Base-by-base conservation (phyloP, 2,797 vertebrate genomes). In the Ateles fusciceps region DNA sequence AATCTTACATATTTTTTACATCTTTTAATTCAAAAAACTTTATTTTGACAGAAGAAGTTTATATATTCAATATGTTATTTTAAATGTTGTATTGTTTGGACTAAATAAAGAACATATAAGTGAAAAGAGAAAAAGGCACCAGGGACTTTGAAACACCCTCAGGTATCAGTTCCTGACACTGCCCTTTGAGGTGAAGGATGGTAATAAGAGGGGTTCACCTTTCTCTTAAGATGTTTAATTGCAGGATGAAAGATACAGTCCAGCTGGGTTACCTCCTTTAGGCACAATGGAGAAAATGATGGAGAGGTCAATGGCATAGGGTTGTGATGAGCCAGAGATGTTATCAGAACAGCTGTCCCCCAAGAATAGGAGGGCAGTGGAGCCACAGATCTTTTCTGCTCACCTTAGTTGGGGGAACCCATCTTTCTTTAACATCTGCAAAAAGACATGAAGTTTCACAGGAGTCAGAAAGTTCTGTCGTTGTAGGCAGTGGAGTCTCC, bases 81-180 rank as follows among this genome's bases (percentile, higher is more conserved):
- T 0, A 83, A 64, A 98, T 99, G 99, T 98, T 99, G 98, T 99
- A 99, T 98, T 99, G 99, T 99, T 99, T 99, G 98, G 98, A 99
- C 98, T 98, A 99, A 99, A 99, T 99, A 99, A 99, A 99, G 98
- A 99, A 99, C 98, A 99, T 99, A 98, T 99, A 98, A 99, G 99
- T 99, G 99, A 98, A 75, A 75, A 64, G 57, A 44, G 44, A n/a
- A 79, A 13, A 64, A 50, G 24, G 55, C 89, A 28, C 19, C 1
- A 11, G 36, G 30, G 46, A 46, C 50, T 91, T 28, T 8, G 24
- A 28, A 52, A 55, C 22, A 6, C 17, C 9, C 4, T 15, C 17
- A 9, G 30, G 46, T 39, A 28, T 74, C 26, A 21, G 10, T 36
- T 71, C 50, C 55, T 46, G 57, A 30, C 10, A 15, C 21, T 2